A percentile compares a stretch with the other conserved stretches of the same genome.
phyloP scores from a whole-genome alignment of 2,113 vertebrate species.

The Apteryx mantelli region DNA sequence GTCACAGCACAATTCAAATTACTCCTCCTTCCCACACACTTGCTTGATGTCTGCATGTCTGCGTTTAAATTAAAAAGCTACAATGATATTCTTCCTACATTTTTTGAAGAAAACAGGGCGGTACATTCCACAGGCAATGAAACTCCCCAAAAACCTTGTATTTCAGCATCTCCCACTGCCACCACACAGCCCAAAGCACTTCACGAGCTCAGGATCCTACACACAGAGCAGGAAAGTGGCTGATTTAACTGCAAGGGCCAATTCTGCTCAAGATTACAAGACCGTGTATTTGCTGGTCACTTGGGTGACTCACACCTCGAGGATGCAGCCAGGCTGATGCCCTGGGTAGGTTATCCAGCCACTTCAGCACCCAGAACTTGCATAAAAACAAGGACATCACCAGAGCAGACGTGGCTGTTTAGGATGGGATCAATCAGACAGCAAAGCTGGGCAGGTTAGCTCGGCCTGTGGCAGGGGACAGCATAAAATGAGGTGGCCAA shows the following conservation, averaged over 20 bases:
- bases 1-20: neutral
- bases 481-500: neutral
- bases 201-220: neutral
- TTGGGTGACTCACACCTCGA: neutral
- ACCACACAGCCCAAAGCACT: neutral
- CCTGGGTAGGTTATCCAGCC: neutral
- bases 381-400: neutral
- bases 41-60: neutral
- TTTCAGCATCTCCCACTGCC: neutral
- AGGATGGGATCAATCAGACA: neutral
- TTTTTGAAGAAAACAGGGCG: neutral
- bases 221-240: neutral
- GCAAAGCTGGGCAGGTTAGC: neutral
- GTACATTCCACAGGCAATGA: neutral
- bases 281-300: neutral
- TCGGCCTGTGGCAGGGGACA: neutral
- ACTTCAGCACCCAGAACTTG: neutral
- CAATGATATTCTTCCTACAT: neutral
- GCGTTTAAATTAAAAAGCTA: neutral
- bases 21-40: neutral
- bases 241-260: rapidly evolving
- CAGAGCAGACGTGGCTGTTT: neutral
- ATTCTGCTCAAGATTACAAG: neutral
- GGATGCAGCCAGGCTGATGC: neutral
- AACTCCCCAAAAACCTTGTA: neutral